Evolutionary conservation across 2,113 vertebrate species (phyloP).

Genomic region (Eubucco bourcierii): DNA sequence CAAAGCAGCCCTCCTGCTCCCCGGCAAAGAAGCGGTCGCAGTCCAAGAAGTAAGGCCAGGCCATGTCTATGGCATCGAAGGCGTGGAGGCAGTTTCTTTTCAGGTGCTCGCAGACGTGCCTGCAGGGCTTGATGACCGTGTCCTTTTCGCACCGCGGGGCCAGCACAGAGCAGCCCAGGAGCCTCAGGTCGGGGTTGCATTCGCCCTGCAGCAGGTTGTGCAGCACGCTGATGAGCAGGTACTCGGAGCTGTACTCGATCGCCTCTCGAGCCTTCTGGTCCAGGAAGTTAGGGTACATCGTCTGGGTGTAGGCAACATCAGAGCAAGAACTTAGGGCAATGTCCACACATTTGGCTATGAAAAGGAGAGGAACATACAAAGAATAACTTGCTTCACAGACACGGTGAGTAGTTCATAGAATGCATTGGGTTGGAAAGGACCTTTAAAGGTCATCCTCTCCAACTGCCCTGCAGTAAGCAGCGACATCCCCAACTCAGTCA

Average conservation of each 20-base stretch:
- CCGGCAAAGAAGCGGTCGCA: conserved; percentile 88
- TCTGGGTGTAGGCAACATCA: conserved; percentile 83
- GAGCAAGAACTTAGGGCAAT: conserved; percentile 86
- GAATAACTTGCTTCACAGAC: not conserved
- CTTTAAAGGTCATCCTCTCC: too few relatives aligned
- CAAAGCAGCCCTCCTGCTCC: conserved; percentile 87
- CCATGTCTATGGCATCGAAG: conserved; percentile 93
- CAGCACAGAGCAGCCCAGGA: conserved; percentile 91
- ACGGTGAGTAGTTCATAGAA: not conserved
- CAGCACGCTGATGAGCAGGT: conserved; percentile 90
- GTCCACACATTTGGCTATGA: conserved; percentile 82
- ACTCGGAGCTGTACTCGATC: conserved; percentile 88
- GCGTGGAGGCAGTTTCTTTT: conserved; percentile 84
- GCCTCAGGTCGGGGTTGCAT: conserved; percentile 90
- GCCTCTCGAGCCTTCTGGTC: conserved; percentile 81
- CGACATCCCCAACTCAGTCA: too few relatives aligned
- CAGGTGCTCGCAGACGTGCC: conserved; percentile 83
- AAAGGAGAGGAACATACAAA: not conserved
- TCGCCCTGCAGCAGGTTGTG: conserved; percentile 91
- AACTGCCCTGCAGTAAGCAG: too few relatives aligned
- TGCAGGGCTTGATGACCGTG: conserved; percentile 83
- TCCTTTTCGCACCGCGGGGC: conserved; percentile 83
- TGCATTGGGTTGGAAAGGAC: too few relatives aligned
- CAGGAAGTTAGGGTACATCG: conserved; percentile 86
- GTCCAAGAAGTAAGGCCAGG: conserved; percentile 97